Evolutionary conservation across 1,140 invertebrate species (phyloP).

Genomic region (Bombus vancouverensis): DNA sequence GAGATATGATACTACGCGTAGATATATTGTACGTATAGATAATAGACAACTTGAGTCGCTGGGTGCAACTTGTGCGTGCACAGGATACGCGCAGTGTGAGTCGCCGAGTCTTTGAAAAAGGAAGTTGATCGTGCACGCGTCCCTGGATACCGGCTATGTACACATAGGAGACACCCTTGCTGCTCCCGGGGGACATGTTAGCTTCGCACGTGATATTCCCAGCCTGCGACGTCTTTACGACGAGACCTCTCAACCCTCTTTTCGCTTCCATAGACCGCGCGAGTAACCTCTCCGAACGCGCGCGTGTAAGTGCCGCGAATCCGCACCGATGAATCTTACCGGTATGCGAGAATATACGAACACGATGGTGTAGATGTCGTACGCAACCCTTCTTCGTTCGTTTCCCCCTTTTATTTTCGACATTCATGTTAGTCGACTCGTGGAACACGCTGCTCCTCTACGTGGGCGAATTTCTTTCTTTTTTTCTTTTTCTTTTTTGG

Average conservation of each 20-base stretch:
- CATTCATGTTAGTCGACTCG: constrained; percentile 39
- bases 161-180: constrained; percentile 43
- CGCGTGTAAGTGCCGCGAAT: neutral
- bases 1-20: no score
- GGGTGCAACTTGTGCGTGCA: constrained; percentile 20
- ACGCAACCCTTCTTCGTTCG: constrained; percentile 18
- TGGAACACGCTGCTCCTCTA: constrained; percentile 1
- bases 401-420: constrained; percentile 29
- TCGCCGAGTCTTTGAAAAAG: neutral
- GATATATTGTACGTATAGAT: no score
- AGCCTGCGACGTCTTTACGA: constrained; percentile 58
- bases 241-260: constrained; percentile 46
- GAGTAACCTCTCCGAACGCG: constrained; percentile 36
- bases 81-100: neutral
- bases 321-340: neutral
- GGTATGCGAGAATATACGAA: neutral
- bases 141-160: constrained; percentile 29
- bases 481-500: neutral
- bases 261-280: constrained; percentile 36
- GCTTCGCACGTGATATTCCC: constrained; percentile 70
- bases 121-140: neutral
- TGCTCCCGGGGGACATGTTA: constrained; percentile 67
- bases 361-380: neutral
- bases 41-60: neutral
- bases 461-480: neutral